Base-by-base conservation (phyloP, 2,888 invertebrate genomes). In the Caenorhabditis sinica region DNA sequence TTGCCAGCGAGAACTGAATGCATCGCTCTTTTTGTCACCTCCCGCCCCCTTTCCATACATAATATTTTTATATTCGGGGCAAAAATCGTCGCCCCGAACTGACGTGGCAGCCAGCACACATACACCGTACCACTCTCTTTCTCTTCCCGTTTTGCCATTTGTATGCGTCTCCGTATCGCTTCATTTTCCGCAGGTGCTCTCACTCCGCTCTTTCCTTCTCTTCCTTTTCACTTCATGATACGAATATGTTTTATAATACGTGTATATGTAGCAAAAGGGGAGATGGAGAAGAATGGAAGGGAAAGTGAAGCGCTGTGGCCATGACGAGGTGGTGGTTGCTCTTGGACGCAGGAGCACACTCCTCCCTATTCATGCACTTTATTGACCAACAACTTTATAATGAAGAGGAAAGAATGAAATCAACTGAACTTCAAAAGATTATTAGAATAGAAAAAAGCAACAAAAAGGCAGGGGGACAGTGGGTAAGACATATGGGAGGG, bases 221-320 rank as follows among this genome's bases (percentile, higher is more conserved):
- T 23, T 53, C 33, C 40, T 23, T 40, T 45, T 45, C 25, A 40
- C 63, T 45, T 65, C 65, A 49, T 71, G 80, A 80, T 80, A 80
- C 80, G 72, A 80, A 77, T 20, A 60, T 80, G 80, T 80, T 80
- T 80, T 80, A 80, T 80, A 80, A 72, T 79, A 79, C 72, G 68
- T 56, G 51, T 45, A 45, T 8, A 45, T 61, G 60, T 58, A 53
- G 66, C 43, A 73, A 40, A 9, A 9, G 33, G 28, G 30, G 23
- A 17, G 58, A 15, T 25, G 43, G 49, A 58, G 51, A 20, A 15
- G 15, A 28, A 56, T 17, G 49, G n/a, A n/a, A n/a, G 23, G 40
- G 23, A 68, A 58, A 23, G 61, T 17, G 45, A 60, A 36, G 28
- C 15, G 68, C 40, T 25, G n/a, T n/a, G n/a, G n/a, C n/a, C n/a